Conservation (phyloP, 2,888 invertebrate genomes). For the Portevinia maculata region DNA sequence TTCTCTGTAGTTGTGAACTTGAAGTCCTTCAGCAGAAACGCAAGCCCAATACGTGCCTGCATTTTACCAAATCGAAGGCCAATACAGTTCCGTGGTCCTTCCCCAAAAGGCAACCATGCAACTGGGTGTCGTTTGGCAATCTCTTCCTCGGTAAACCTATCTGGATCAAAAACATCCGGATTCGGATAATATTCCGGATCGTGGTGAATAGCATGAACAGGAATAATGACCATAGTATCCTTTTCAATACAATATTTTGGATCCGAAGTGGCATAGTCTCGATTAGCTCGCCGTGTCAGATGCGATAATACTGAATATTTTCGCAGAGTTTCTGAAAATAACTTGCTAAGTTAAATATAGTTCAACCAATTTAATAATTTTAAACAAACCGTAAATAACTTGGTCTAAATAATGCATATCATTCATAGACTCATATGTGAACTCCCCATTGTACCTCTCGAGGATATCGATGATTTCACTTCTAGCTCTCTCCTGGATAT, state of each 20-base stretch:
- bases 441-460: conserved; percentile 75
- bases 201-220: conserved; percentile 80
- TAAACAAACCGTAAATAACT: conserved; percentile 78
- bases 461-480: conserved; percentile 75
- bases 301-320: conserved; percentile 84
- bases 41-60: conserved; percentile 77
- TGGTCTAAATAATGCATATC: conserved; percentile 79
- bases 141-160: conserved; percentile 81
- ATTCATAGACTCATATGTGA: conserved; percentile 78
- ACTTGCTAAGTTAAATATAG: not conserved
- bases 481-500: conserved; percentile 77
- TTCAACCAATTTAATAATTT: not conserved
- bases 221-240: conserved; percentile 83
- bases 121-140: conserved; percentile 76
- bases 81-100: conserved; percentile 80
- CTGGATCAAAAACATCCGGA: conserved; percentile 83
- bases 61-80: conserved; percentile 80
- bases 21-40: conserved; percentile 75
- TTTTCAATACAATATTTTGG: conserved; percentile 83
- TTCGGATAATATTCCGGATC: conserved; percentile 82
- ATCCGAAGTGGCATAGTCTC: conserved; percentile 75
- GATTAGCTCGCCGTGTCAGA: conserved; percentile 61
- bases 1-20: conserved; percentile 75
- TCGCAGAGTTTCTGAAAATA: conserved; percentile 83
- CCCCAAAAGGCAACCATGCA: conserved; percentile 79